These are phyloP conservation scores for Drosophila percnosoma DNA, from an alignment of 2,888 invertebrate species.

Conservation along the genomic window DNA sequence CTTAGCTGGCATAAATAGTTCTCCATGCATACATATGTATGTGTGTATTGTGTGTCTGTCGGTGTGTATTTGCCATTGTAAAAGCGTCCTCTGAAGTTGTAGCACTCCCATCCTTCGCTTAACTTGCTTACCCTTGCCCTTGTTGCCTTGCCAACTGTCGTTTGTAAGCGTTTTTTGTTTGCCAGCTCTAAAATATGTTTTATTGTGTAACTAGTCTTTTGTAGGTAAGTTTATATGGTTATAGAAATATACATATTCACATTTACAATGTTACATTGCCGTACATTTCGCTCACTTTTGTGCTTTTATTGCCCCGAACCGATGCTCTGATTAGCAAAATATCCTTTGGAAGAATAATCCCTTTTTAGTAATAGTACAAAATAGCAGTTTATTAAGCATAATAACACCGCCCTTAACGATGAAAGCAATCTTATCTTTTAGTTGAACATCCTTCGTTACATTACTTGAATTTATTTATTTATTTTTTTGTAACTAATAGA, in stretches of 20 bases:
- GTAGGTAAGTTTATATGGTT: slow-evolving; percentile 49
- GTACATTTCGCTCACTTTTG: slow-evolving; percentile 23
- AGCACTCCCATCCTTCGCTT: not conserved
- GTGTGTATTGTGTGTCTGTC: slow-evolving; percentile 9
- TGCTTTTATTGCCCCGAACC: slow-evolving; percentile 43
- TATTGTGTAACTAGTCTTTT: slow-evolving; percentile 74
- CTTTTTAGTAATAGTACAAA: not conserved
- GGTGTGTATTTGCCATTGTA: slow-evolving; percentile 35
- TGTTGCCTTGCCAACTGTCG: slow-evolving; percentile 52
- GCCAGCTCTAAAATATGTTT: slow-evolving; percentile 72
- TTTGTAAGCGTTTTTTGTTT: slow-evolving; percentile 55
- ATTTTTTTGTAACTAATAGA: not conserved
- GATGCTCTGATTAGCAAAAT: slow-evolving; percentile 31
- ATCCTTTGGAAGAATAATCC: not conserved
- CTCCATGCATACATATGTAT: slow-evolving; percentile 32
- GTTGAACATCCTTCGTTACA: not conserved
- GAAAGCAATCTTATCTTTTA: not conserved
- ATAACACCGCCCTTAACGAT: not conserved
- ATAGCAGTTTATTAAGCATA: not conserved
- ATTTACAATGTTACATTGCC: slow-evolving; percentile 12
- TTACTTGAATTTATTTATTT: not conserved
- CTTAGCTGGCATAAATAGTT: slow-evolving; percentile 48
- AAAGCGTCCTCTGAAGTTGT: slow-evolving; percentile 29
- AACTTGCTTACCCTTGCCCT: not conserved
- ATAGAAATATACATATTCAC: slow-evolving; percentile 18